phyloP scores from a whole-genome alignment of 1,140 invertebrate genomes.

The Meteorus sp. region DNA sequence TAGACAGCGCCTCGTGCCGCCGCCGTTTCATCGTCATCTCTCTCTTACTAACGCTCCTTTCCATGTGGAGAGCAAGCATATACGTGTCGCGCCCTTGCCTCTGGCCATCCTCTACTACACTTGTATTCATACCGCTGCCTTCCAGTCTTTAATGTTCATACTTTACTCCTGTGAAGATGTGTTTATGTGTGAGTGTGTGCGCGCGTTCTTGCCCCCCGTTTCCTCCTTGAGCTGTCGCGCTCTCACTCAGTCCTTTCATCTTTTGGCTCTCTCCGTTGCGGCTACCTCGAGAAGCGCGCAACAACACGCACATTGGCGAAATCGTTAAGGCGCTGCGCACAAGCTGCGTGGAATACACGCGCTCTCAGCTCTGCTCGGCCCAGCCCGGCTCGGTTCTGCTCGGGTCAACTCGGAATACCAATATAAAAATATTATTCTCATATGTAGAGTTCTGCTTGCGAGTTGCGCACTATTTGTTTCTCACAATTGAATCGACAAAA shows the following conservation, averaged over 20 bases:
- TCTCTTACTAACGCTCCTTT: background rate
- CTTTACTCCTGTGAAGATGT: too few species aligned
- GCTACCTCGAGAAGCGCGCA: background rate
- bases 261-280: background rate
- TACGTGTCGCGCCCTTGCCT: background rate
- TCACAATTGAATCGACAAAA: too few species aligned
- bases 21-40: too few species aligned
- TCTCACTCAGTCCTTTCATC: background rate
- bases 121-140: background rate
- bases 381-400: conserved; percentile 28
- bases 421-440: background rate
- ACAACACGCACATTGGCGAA: conserved; percentile 9
- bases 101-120: background rate
- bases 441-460: background rate
- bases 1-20: conserved; percentile 11
- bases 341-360: conserved; percentile 19
- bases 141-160: background rate
- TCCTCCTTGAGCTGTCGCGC: too few species aligned
- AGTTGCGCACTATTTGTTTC: too few species aligned
- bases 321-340: conserved; percentile 21
- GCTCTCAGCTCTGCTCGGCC: conserved; percentile 36
- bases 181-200: too few species aligned
- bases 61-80: background rate
- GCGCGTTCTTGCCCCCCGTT: too few species aligned
- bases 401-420: conserved; percentile 24